Conservation (phyloP, 1,140 invertebrate species). For the Drusus annulatus region DNA sequence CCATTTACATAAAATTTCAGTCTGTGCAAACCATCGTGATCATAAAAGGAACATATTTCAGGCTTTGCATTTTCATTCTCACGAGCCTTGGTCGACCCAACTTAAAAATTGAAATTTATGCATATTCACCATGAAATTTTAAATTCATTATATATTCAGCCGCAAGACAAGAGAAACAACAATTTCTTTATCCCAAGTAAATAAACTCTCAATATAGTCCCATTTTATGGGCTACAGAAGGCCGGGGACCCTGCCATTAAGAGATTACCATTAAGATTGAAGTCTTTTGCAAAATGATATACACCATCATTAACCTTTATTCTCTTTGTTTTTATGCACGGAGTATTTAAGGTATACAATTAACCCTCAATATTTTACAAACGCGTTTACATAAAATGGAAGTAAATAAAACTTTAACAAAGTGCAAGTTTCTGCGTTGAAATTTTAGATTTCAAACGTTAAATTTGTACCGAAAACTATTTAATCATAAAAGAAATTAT, state of each 20-base stretch:
- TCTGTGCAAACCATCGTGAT: background rate
- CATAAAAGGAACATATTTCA: background rate
- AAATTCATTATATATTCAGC: background rate
- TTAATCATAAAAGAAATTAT: too few species aligned
- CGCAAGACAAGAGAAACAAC: background rate
- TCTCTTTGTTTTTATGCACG: background rate
- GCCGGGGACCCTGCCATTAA: background rate
- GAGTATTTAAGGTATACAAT: background rate
- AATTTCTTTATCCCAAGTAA: constrained; percentile 15
- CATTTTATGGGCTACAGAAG: constrained; percentile 2
- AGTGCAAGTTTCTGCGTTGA: too few species aligned
- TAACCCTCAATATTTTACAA: too few species aligned
- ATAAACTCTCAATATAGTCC: constrained; percentile 8
- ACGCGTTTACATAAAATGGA: too few species aligned
- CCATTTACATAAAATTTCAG: background rate
- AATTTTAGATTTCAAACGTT: too few species aligned
- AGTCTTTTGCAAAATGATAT: constrained; percentile 7
- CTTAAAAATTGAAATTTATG: constrained; percentile 34
- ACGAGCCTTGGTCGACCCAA: background rate
- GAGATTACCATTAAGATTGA: constrained; percentile 30
- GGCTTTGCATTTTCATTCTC: constrained; percentile 27
- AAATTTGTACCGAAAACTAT: too few species aligned
- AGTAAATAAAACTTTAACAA: too few species aligned
- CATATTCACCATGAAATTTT: background rate
- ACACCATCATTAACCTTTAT: constrained; percentile 16